A percentile compares a stretch with the other conserved stretches of the same genome.
Evolutionary conservation across 2,888 invertebrate genomes (phyloP).

Genomic region (Acanthosepion esculentum): DNA sequence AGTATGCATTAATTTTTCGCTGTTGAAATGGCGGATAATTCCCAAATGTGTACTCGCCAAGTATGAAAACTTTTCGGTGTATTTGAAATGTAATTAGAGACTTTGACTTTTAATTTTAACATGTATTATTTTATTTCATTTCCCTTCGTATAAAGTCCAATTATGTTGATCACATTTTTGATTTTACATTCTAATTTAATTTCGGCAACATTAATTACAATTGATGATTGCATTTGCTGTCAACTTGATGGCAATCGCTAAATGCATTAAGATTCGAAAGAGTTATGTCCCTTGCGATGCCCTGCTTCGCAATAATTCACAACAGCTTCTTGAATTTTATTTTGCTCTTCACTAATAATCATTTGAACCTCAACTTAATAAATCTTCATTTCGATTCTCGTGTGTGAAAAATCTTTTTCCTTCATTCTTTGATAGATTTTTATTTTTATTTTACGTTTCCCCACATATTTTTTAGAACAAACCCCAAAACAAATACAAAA

Average conservation of each 20-base stretch:
- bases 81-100: not conserved
- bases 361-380: not conserved
- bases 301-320: not conserved
- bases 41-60: not conserved
- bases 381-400: not conserved
- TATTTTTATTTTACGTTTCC: not conserved
- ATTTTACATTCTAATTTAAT: not conserved
- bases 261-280: not conserved
- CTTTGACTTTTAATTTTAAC: not conserved
- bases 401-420: not conserved
- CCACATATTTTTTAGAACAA: too few relatives aligned
- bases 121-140: not conserved
- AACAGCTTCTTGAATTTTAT: not conserved
- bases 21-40: not conserved
- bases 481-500: too few relatives aligned
- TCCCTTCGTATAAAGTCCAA: not conserved
- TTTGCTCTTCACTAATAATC: not conserved
- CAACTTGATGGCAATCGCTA: not conserved
- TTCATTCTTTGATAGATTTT: not conserved
- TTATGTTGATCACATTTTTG: not conserved
- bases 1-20: too few relatives aligned
- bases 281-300: not conserved
- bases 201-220: not conserved
- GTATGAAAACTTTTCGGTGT: not conserved
- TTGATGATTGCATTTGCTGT: not conserved